Evolutionary conservation across 2,797 vertebrate genomes (phyloP), one percentile per base, ranked within the genome.

Genomic region (Tauraco hartlaubi): DNA sequence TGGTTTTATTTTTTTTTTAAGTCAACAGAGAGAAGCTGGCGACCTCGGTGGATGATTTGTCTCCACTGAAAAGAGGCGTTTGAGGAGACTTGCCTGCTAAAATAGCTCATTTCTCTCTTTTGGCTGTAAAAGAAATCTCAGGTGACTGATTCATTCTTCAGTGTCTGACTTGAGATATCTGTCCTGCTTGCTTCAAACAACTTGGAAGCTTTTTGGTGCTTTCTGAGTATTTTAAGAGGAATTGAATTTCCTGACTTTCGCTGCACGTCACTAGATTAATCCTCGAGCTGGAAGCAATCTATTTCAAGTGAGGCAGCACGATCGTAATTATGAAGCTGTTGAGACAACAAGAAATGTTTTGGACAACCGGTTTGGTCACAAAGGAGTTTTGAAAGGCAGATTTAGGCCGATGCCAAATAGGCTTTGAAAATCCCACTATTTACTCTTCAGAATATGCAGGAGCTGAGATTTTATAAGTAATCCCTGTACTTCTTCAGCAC

Each of bases 321-420:
- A 4, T 25, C 0, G 3, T 77, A 77, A 91, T 94, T 85, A 80
- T 15, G 72, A 77, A 91, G 91, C 84, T 92, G 72, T 85, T 68
- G 91, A 96, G 85, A 90, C 79, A 92, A 94, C 58, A 62, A 94
- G 68, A 54, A 77, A 46, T 12, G 46, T 72, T 85, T 94, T 94
- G 95, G 89, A 90, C 89, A 88, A 91, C 64, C 11, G 55, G 18
- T 83, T 95, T 75, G 85, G 78, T 94, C 87, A 92, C 15, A 1
- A 78, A 94, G 88, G 90, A 96, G 79, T 63, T 96, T 84, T 94
- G 91, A 92, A 94, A 96, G 81, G 91, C 92, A 94, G 87, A 92
- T 90, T 90, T 83, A 95, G 92, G 87, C 85, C 17, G 17, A 41
- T 86, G 90, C 82, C 87, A 91, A 95, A 88, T 37, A 94, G 69